Evolutionary conservation across 1,140 invertebrate species (phyloP).

Genomic region (Musca vetustissima): DNA sequence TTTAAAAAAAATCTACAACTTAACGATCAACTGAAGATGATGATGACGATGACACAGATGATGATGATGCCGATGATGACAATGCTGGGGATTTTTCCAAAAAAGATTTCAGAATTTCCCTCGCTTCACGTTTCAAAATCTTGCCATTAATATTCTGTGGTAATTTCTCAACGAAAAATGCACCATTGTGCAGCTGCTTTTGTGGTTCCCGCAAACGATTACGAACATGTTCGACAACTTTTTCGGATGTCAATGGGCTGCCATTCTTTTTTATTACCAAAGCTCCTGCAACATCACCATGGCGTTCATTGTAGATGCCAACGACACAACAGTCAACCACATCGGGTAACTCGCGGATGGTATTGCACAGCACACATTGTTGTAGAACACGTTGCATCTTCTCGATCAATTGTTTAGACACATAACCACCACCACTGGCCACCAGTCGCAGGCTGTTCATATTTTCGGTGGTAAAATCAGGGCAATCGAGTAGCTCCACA

Average conservation of each 20-base stretch:
- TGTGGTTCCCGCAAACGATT: slow-evolving; percentile 49
- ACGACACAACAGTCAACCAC: slow-evolving; percentile 42
- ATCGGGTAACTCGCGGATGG: slow-evolving; percentile 33
- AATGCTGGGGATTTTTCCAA: no score
- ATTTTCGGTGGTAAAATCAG: slow-evolving; percentile 35
- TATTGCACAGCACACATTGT: slow-evolving; percentile 48
- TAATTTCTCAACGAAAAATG: slow-evolving; percentile 62
- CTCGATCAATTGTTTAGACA: slow-evolving; percentile 41
- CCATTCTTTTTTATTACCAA: slow-evolving; percentile 31
- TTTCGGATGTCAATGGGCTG: slow-evolving; percentile 30
- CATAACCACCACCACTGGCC: slow-evolving; percentile 38
- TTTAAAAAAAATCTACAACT: no score
- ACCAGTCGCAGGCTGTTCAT: slow-evolving; percentile 37
- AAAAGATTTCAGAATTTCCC: slow-evolving; percentile 34
- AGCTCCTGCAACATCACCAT: slow-evolving; percentile 38
- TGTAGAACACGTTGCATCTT: slow-evolving; percentile 37
- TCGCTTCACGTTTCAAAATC: slow-evolving; percentile 60
- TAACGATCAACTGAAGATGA: no score
- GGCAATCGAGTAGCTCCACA: slow-evolving; percentile 35
- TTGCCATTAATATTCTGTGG: slow-evolving; percentile 67
- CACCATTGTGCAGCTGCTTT: slow-evolving; percentile 61
- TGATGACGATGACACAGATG: no score
- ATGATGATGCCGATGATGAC: no score
- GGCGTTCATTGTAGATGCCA: slow-evolving; percentile 35
- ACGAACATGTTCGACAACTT: slow-evolving; percentile 38